Percentiles rank a stretch among this genome's conserved stretches.
Conservation (phyloP, 64 coral and sea anemone species). For the Montipora capricornis region DNA sequence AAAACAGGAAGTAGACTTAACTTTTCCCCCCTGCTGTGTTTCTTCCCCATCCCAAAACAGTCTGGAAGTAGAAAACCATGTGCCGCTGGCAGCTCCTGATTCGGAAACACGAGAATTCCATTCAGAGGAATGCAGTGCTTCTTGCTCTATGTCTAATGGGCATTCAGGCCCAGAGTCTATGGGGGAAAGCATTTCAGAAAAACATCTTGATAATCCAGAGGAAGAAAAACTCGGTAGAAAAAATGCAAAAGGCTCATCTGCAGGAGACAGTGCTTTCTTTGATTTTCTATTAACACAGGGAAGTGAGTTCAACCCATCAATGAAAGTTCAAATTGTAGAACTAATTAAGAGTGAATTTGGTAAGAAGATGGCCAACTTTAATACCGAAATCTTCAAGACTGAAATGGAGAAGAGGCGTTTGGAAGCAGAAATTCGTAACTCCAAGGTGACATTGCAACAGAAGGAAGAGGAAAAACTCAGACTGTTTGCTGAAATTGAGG, state of each 20-base stretch:
- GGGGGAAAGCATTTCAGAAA: neutral
- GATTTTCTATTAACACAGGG: slow-evolving; percentile 44
- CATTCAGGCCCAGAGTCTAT: neutral
- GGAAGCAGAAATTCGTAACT: slow-evolving; percentile 30
- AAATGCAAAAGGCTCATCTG: neutral
- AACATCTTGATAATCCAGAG: neutral
- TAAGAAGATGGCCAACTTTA: slow-evolving; percentile 21
- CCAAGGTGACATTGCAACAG: slow-evolving; percentile 1
- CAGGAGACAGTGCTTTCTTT: slow-evolving; percentile 41
- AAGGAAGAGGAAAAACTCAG: slow-evolving; percentile 34
- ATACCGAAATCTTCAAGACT: neutral
- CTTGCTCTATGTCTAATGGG: neutral
- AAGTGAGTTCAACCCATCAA: slow-evolving; percentile 42
- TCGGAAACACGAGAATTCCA: neutral
- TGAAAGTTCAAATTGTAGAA: slow-evolving; percentile 46
- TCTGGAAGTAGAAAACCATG: slow-evolving; percentile 3
- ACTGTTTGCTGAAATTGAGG: slow-evolving; percentile 36
- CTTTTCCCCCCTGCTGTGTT: neutral
- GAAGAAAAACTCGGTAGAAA: neutral
- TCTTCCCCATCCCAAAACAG: neutral
- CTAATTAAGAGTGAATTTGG: slow-evolving; percentile 45
- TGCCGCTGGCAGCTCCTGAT: slow-evolving; percentile 8
- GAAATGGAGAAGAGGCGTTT: slow-evolving; percentile 26
- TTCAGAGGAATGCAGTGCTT: neutral
- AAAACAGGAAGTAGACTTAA: neutral